Conservation (phyloP, 2,888 invertebrate genomes). For the Drosophila pegasa region DNA sequence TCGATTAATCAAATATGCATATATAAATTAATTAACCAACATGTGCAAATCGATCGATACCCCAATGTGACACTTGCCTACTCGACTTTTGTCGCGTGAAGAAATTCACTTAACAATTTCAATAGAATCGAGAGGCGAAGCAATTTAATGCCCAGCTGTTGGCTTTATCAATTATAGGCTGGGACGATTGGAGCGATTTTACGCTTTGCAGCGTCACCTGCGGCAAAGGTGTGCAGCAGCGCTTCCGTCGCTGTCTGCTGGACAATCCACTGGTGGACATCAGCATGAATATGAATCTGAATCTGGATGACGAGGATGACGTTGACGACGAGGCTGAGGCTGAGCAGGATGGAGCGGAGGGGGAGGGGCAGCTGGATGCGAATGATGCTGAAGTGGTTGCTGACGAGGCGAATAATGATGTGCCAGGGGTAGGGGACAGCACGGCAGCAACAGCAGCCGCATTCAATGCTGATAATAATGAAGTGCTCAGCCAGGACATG, state of each 20-base stretch:
- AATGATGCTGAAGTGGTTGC: conserved; percentile 42
- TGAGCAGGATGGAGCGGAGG: conserved; percentile 45
- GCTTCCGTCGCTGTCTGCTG: conserved; percentile 84
- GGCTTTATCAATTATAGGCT: conserved; percentile 75
- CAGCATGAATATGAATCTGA: conserved; percentile 83
- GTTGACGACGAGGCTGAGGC: conserved; percentile 59
- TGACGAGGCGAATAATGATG: conserved; percentile 69
- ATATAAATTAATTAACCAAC: no score
- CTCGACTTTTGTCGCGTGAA: background rate
- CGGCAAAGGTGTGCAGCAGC: conserved; percentile 85
- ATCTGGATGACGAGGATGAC: conserved; percentile 49
- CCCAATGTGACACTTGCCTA: no score
- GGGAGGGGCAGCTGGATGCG: conserved; percentile 5
- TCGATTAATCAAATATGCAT: no score
- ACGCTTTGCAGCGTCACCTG: conserved; percentile 85
- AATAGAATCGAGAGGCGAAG: background rate
- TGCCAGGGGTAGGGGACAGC: conserved; percentile 11
- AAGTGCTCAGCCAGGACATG: conserved; percentile 49
- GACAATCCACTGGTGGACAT: conserved; percentile 84
- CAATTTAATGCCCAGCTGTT: conserved; percentile 13
- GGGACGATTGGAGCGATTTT: conserved; percentile 85
- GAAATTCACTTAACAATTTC: background rate
- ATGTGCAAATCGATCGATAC: no score
- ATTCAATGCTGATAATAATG: conserved; percentile 61
- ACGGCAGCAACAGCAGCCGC: conserved; percentile 43